Conservation (phyloP, 30 jellyfish, hydroid and myxozoan genomes). For the Haliclystus octoradiatus region DNA sequence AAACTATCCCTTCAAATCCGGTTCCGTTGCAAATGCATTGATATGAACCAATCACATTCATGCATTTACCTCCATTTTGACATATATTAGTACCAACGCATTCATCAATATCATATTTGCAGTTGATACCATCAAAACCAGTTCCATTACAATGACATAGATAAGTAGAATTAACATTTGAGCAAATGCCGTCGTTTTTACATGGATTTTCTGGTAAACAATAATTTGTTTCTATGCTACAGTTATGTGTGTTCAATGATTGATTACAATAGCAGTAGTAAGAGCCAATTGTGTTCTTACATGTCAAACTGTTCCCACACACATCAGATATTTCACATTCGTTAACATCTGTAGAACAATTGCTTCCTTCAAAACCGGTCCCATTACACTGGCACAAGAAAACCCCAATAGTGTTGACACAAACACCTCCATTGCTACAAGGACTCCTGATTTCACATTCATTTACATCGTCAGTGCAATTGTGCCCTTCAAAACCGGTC, state of each 20-base stretch:
- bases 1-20: constrained; percentile 17
- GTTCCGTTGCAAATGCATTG: constrained; percentile 14
- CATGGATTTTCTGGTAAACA: constrained; percentile 14
- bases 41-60: constrained; percentile 10
- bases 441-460: constrained; percentile 33
- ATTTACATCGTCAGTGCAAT: constrained; percentile 25
- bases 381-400: constrained; percentile 24
- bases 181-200: constrained; percentile 34
- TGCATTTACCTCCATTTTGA: constrained; percentile 4
- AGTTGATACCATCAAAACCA: constrained; percentile 31
- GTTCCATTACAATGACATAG: constrained; percentile 11
- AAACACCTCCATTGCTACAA: constrained; percentile 39
- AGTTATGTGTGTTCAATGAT: constrained; percentile 20
- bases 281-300: constrained; percentile 35
- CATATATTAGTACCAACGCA: constrained; percentile 26
- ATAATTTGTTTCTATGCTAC: constrained; percentile 31
- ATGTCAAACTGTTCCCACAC: constrained; percentile 26
- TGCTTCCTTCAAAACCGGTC: constrained; percentile 39
- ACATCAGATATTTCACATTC: constrained; percentile 19
- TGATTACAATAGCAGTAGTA: constrained; percentile 20
- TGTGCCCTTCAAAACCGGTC: constrained; percentile 20
- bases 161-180: constrained; percentile 19
- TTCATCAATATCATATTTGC: constrained; percentile 40
- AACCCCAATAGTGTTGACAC: constrained; percentile 18
- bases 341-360: constrained; percentile 23